Base-by-base conservation (phyloP, 2,113 vertebrate species). In the Galemys pyrenaicus region DNA sequence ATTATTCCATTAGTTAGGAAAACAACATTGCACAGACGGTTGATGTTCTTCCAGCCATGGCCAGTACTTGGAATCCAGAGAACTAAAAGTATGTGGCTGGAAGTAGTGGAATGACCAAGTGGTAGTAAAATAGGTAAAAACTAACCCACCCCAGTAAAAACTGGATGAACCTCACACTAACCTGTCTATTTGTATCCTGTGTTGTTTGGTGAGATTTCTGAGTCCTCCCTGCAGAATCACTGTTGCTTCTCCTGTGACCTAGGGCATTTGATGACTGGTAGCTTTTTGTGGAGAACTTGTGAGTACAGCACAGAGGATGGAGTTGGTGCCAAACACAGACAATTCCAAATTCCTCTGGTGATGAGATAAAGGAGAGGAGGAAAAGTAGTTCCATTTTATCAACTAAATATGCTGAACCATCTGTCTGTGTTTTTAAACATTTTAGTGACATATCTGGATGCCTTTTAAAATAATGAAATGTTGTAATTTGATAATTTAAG, bases 371-470 rank as follows among this genome's bases (percentile, higher is more conserved):
- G 12, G 24, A 79, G 9, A 74, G 7, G 49, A 28, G 85, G 32
- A 26, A 74, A 49, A n/a, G 5, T 39, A 77, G 26, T 46, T 81
- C 39, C 56, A 89, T 77, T 17, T 89, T 41, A 89, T 81, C 37
- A 71, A 65, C 71, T 90, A 87, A 92, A 92, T 75, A 46, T 60
- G 26, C 62, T 75, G 51, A 94, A 24, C n/a, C 54, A 32, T 70
- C 62, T 71, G 86, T 70, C 60, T 67, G 49, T 77, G n/a, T 92
- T 77, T 80, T 77, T 64, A 82, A 89, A 92, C 28, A 80, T 92
- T 94, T 70, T 51, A 87, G 44, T 68, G 44, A 7, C 68, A 39
- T 87, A 71, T 86, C 49, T 89, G 67, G n/a, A n/a, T 92, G 67
- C 51, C 71, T 81, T 92, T 89, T 58, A 81, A 68, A 86, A 90